Evolutionary conservation across 2,888 invertebrate species (phyloP).

Genomic region (Drosophila lacicola): DNA sequence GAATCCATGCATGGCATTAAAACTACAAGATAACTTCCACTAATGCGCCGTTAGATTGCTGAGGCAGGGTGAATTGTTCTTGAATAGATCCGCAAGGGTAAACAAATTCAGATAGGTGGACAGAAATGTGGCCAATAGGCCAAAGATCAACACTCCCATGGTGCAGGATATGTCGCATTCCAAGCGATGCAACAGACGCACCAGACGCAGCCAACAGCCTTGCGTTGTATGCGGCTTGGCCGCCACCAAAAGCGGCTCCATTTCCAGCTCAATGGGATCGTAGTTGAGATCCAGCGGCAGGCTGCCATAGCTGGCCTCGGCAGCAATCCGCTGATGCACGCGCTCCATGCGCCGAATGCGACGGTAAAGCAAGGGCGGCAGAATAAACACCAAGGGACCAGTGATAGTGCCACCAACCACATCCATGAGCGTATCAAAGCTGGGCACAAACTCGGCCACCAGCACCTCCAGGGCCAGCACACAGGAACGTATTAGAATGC

Average conservation of each 20-base stretch:
- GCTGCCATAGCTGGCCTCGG: conserved; percentile 83
- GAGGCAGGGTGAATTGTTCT: conserved; percentile 91
- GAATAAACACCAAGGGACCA: conserved; percentile 93
- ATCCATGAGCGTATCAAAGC: conserved; percentile 94
- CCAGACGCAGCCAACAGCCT: conserved; percentile 65
- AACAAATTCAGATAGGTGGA: conserved; percentile 90
- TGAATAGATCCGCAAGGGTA: conserved; percentile 88
- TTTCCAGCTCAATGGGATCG: conserved; percentile 72
- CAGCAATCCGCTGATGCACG: conserved; percentile 79
- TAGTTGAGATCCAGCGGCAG: conserved; percentile 82
- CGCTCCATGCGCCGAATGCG: conserved; percentile 87
- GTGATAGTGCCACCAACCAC: conserved; percentile 93
- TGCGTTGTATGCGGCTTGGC: conserved; percentile 41
- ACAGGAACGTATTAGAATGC: conserved; percentile 90
- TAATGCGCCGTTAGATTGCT: conserved; percentile 85
- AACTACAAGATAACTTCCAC: not conserved
- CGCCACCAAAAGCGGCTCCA: conserved; percentile 57
- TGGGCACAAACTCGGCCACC: conserved; percentile 92
- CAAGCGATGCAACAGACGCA: conserved; percentile 67
- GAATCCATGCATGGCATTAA: conserved; percentile 7
- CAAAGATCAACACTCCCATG: conserved; percentile 87
- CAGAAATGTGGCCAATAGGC: conserved; percentile 88
- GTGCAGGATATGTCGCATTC: conserved; percentile 86
- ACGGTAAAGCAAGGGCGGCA: conserved; percentile 93
- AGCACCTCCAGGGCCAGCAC: conserved; percentile 90